These are phyloP conservation scores for Atractosteus spatula DNA, from an alignment of 2,113 vertebrate genomes.

Conservation along the genomic window DNA sequence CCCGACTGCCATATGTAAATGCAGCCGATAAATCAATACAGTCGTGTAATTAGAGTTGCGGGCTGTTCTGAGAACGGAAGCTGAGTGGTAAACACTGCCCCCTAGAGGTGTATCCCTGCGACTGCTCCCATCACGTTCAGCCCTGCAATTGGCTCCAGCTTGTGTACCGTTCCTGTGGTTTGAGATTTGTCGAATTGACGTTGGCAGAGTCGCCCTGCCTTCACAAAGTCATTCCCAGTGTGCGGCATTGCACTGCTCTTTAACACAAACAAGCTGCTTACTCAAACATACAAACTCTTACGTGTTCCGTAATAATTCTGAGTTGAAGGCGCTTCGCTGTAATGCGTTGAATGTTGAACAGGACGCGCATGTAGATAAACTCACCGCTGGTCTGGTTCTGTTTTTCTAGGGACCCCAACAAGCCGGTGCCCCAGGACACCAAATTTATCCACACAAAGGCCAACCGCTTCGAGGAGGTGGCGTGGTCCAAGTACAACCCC, in stretches of 20 bases:
- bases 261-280: constrained; percentile 67
- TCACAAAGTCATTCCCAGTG: constrained; percentile 66
- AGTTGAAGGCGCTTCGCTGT: too few species aligned
- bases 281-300: constrained; percentile 42
- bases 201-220: constrained; percentile 57
- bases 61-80: constrained; percentile 24
- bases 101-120: constrained; percentile 45
- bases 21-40: constrained; percentile 60
- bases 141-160: neutral
- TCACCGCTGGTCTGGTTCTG: constrained; percentile 25
- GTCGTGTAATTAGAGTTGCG: constrained; percentile 53
- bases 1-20: constrained; percentile 60
- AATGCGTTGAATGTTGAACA: too few species aligned
- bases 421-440: constrained; percentile 96
- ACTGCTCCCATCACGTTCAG: constrained; percentile 34
- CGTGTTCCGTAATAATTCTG: too few species aligned
- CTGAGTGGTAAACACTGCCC: constrained; percentile 59
- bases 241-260: constrained; percentile 50
- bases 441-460: constrained; percentile 99
- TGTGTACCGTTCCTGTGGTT: neutral
- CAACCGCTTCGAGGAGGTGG: constrained; percentile 96
- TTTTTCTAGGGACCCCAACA: constrained; percentile 88
- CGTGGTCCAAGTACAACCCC: constrained; percentile 98
- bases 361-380: constrained; percentile 24
- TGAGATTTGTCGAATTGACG: constrained; percentile 41